Evolutionary conservation across 2,113 vertebrate genomes (phyloP).

Genomic region (Aspidoscelis tigris): DNA sequence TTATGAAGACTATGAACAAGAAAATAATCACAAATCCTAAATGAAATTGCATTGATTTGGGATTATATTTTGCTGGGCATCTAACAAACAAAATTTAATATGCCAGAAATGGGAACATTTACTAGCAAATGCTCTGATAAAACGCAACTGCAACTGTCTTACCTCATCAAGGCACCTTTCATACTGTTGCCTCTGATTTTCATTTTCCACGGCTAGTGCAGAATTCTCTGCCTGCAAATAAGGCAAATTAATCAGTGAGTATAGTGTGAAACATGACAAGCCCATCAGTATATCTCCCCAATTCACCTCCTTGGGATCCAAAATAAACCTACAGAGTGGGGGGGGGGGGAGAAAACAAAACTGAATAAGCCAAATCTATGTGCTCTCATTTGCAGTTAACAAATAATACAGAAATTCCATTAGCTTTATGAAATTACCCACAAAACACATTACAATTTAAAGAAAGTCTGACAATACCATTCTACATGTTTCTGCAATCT

Average conservation of each 20-base stretch:
- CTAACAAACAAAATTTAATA: constrained; percentile 45
- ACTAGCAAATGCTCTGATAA: not conserved
- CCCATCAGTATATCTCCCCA: constrained; percentile 46
- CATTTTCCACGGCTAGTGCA: constrained; percentile 86
- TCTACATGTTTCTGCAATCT: constrained; percentile 42
- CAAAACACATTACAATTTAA: constrained; percentile 45
- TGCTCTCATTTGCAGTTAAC: constrained; percentile 51
- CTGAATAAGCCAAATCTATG: constrained; percentile 20
- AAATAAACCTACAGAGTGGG: constrained; percentile 46
- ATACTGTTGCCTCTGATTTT: constrained; percentile 92
- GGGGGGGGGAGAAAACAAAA: not conserved
- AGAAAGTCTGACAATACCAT: constrained; percentile 56
- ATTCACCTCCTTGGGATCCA: constrained; percentile 50
- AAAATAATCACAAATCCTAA: not conserved
- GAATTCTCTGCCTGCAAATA: constrained; percentile 86
- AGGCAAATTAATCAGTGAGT: constrained; percentile 60
- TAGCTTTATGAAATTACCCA: constrained; percentile 59
- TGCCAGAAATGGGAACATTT: not conserved
- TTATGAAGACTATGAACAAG: not conserved
- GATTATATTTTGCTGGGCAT: constrained; percentile 6
- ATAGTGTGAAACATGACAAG: constrained; percentile 48
- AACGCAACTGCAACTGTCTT: constrained; percentile 58
- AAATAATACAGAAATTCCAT: constrained; percentile 63
- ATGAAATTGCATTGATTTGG: not conserved
- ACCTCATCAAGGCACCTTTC: constrained; percentile 94